Percentiles rank a stretch among this genome's conserved stretches.
Evolutionary conservation across 1,140 invertebrate genomes (phyloP).

Genomic region (Cyphomyrmex costatus): DNA sequence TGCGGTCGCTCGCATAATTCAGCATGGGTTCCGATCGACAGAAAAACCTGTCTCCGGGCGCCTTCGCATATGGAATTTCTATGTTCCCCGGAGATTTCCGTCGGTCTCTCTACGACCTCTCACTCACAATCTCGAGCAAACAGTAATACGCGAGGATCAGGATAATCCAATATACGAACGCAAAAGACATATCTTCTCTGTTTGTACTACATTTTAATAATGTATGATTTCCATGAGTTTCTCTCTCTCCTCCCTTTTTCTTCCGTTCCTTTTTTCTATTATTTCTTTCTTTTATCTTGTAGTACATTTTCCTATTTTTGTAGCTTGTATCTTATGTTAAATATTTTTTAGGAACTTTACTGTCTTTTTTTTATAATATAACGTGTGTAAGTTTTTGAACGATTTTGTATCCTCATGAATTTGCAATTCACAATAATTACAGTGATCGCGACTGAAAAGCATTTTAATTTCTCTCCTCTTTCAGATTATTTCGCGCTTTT

Average conservation of each 20-base stretch:
- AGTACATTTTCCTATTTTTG: too few species aligned
- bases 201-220: slow-evolving; percentile 60
- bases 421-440: not conserved
- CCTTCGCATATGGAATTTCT: slow-evolving; percentile 57
- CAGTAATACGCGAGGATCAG: slow-evolving; percentile 43
- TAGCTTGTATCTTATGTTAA: too few species aligned
- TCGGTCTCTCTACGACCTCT: not conserved
- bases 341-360: too few species aligned
- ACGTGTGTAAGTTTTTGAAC: too few species aligned
- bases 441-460: not conserved
- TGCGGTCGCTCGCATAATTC: slow-evolving; percentile 49
- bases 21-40: slow-evolving; percentile 26
- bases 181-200: slow-evolving; percentile 40
- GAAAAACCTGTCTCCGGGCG: slow-evolving; percentile 53
- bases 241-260: not conserved
- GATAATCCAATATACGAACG: slow-evolving; percentile 51
- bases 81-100: slow-evolving; percentile 51
- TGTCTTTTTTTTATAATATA: too few species aligned
- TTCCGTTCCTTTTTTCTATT: not conserved
- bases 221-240: slow-evolving; percentile 13
- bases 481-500: not conserved
- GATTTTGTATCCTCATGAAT: not conserved
- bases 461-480: not conserved
- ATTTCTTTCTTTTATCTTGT: too few species aligned
- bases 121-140: slow-evolving; percentile 35